Conservation (phyloP, 2,113 vertebrate species). For the human (Homo sapiens) region GRCh38 chr14:59317501-59318000, state of each 20-base stretch:
- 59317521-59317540: not conserved
- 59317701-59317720: not conserved
- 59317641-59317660: not conserved
- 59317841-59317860: not conserved
- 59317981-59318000: not conserved
- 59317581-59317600: not conserved
- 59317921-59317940: constrained; percentile 20
- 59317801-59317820: not conserved
- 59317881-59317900: too few relatives aligned
- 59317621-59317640: not conserved
- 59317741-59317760: constrained; percentile 53
- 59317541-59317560: not conserved
- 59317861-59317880: not conserved
- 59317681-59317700: not conserved
- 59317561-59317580: constrained; percentile 6
- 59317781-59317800: not conserved
- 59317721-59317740: constrained; percentile 11
- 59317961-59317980: constrained; percentile 6
- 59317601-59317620: not conserved
- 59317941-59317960: constrained; percentile 24
- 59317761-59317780: not conserved
- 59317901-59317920: not conserved
- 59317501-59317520: not conserved
- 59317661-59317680: constrained; percentile 1
- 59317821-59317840: not conserved